Conservation (phyloP, 1,140 invertebrate genomes). For the Drosophila lacertosa region DNA sequence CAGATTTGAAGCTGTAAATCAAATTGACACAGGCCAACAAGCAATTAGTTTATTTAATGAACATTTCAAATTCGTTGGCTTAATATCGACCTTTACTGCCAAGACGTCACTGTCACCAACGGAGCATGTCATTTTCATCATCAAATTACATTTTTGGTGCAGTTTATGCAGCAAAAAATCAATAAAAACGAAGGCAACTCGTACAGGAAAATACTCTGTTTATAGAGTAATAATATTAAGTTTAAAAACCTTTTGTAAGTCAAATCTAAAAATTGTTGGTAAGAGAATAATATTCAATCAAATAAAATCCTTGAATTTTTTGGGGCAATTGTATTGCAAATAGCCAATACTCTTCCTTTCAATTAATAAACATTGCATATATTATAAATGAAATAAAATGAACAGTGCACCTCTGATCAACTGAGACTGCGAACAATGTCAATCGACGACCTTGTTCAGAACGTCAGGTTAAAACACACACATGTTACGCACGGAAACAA, state of each 20-base stretch:
- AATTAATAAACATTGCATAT: not conserved
- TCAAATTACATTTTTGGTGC: slow-evolving; percentile 23
- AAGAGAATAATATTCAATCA: too few species aligned
- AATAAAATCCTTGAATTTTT: too few species aligned
- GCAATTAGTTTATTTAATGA: not conserved
- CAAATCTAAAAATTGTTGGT: too few species aligned
- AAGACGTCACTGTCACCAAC: slow-evolving; percentile 14
- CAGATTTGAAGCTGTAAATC: too few species aligned
- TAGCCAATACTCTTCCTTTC: too few species aligned
- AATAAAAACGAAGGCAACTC: not conserved
- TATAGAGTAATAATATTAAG: too few species aligned
- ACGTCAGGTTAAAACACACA: slow-evolving; percentile 34
- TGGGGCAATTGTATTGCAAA: too few species aligned
- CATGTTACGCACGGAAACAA: slow-evolving; percentile 5
- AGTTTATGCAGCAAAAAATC: slow-evolving; percentile 22
- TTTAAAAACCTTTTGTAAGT: not conserved
- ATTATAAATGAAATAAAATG: slow-evolving; percentile 33
- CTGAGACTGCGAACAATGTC: slow-evolving; percentile 53
- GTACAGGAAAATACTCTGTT: too few species aligned
- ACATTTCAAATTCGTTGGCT: slow-evolving; percentile 4
- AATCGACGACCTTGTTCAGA: slow-evolving; percentile 65
- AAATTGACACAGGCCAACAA: too few species aligned
- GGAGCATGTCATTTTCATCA: slow-evolving; percentile 21
- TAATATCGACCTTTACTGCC: slow-evolving; percentile 16
- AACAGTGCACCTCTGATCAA: slow-evolving; percentile 38